These are phyloP conservation scores for Oriolus oriolus DNA, from an alignment of 2,113 vertebrate genomes.

Conservation along the genomic window DNA sequence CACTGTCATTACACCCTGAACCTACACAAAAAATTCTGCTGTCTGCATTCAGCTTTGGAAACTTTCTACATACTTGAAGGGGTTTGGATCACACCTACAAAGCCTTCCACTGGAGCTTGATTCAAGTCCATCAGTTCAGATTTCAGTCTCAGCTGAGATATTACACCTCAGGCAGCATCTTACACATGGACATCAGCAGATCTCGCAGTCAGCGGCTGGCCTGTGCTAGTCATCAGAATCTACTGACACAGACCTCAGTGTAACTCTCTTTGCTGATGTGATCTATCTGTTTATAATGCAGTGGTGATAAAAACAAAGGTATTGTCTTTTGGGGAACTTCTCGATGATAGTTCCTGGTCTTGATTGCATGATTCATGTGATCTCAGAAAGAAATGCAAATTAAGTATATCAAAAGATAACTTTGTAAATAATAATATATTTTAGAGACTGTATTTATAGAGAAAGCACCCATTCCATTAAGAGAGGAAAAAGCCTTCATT, in stretches of 20 bases:
- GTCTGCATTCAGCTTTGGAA: background rate
- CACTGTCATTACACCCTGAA: background rate
- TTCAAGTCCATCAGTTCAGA: background rate
- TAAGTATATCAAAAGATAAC: background rate
- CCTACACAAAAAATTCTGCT: background rate
- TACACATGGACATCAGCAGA: background rate
- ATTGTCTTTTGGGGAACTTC: background rate
- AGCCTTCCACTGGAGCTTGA: background rate
- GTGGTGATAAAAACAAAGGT: background rate
- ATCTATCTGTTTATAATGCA: background rate
- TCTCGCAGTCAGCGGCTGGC: background rate
- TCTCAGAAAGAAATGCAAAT: background rate
- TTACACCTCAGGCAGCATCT: background rate
- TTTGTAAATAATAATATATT: background rate
- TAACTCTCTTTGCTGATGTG: background rate
- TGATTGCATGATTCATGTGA: background rate
- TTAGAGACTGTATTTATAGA: background rate
- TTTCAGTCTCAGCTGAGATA: slow-evolving; percentile 3
- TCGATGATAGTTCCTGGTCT: background rate
- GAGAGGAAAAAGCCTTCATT: background rate
- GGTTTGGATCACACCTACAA: background rate
- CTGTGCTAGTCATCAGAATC: background rate
- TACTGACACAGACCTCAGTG: background rate
- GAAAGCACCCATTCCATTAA: background rate
- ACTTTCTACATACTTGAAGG: background rate